Conservation (phyloP, 2,113 vertebrate species). For the Gavia stellata region DNA sequence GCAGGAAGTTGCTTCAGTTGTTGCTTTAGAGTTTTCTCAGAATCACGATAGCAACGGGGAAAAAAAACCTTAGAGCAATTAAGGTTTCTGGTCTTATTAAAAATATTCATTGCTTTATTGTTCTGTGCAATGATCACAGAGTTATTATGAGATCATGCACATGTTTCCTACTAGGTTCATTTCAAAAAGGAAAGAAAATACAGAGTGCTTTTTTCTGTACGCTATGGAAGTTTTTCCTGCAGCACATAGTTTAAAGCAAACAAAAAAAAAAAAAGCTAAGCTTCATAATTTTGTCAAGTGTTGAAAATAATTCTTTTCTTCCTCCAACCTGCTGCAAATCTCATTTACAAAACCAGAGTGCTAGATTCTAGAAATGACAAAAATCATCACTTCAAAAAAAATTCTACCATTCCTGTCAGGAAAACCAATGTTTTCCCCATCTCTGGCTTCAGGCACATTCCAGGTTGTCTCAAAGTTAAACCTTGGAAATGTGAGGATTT, state of each 20-base stretch:
- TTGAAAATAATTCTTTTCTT: not conserved
- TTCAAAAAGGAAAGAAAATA: not conserved
- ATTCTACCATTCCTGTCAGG: not conserved
- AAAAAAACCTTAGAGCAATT: not conserved
- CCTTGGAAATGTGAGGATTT: not conserved
- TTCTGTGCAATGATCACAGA: not conserved
- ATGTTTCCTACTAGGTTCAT: not conserved
- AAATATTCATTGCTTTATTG: not conserved
- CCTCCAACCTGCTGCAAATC: not conserved
- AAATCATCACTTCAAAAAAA: not conserved
- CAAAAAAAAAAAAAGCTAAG: not conserved
- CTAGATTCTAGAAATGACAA: not conserved
- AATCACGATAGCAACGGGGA: not conserved
- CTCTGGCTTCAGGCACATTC: not conserved
- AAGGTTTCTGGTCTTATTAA: not conserved
- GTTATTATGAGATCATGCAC: not conserved
- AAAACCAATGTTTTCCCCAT: not conserved
- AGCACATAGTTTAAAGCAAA: not conserved
- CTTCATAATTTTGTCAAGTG: not conserved
- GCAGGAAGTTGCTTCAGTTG: slow-evolving; percentile 41
- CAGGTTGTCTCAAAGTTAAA: not conserved
- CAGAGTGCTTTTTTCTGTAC: not conserved
- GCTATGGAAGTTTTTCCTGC: not conserved
- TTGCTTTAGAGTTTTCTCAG: not conserved
- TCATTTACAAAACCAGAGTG: not conserved